Evolutionary conservation across 2,113 vertebrate genomes (phyloP), one percentile per base, ranked within the genome.

Genomic region (western clawed frog (Xenopus tropicalis)): DNA sequence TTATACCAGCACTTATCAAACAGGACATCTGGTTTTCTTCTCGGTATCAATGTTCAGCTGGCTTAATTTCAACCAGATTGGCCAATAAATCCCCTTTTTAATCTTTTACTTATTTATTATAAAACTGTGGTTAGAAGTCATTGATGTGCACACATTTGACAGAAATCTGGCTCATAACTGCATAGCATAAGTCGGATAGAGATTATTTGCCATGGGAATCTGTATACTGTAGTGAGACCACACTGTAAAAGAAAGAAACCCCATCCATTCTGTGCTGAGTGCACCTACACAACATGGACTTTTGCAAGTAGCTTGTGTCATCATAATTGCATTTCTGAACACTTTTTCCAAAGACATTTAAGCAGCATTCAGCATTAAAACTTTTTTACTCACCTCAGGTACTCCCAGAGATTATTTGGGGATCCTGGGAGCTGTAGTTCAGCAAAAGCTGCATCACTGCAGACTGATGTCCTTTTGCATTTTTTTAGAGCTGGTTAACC

Each of bases 11-110:
- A 62, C 82, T 82, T 83, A 86, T 86, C 83, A 84, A 86, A 85
- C 85, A 83, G 85, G 88, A 91, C 91, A 92, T 92, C 91, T 92
- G 91, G 89, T 92, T 91, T 88, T 87, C 90, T 89, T 90, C 90
- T 90, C 82, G 79, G 86, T 82, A 87, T 85, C 85, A 86, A 85
- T 70, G 85, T 90, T 90, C 89, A 89, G 90, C 90, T 90, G 89
- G 84, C 87, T 89, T 92, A 91, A 92, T 92, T 89, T 91, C 84
- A 91, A 88, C 87, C 91, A 92, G 90, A 91, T 85, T 88, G 82
- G 80, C 83, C 88, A 81, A 85, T 86, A 85, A 86, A 89, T 82
- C 81, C 51, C 37, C 61, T 67, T 74, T 68, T 68, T 68, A 76
- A 76, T 76, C 73, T 62, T 61, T 69, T 63, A 67, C 66, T 69